Evolutionary conservation across 1,140 invertebrate genomes (phyloP), one percentile per base, ranked within the genome.

Genomic region (Cataglyphis hispanica): DNA sequence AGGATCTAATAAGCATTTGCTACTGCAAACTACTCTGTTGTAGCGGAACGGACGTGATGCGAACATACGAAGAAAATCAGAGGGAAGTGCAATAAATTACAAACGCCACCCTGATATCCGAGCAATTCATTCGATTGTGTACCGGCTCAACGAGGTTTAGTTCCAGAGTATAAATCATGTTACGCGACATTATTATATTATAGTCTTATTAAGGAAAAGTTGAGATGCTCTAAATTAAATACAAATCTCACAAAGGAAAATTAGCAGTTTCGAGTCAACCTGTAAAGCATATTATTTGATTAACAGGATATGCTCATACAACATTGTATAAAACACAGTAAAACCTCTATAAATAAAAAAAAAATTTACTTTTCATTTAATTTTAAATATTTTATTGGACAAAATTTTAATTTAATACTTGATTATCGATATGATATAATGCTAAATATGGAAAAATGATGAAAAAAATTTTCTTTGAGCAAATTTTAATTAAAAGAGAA

Each of bases 1-100:
- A 77, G 75, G 75, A 64, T 64, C 40, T 77, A 77, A 77, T 77
- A 77, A 77, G 75, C 75, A 77, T 77, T 46, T n/a, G 60, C 27
- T 40, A 34, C 27, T 13, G 40, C 60, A 34, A 77, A 77, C 40
- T 64, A 50, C 50, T 77, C 27, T 37, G 27, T 46, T 46, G 22
- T 60, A 66, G 19, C 40, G 6, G 25, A 31, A 77, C 58, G 37
- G 37, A 77, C 25, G 58, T 34, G 58, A 46, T 64, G 37, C 22
- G 31, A 77, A 77, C 34, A 40, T 46, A 77, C 37, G 50, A 66
- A n/a, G 75, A 64, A 77, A 64, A 77, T 66, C 60, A 77, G 40
- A 77, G 19, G 3, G 60, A 66, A 77, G 60, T 4, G 25, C 60
- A 64, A 77, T 77, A 77, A 77, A 77, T 77, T 64, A 77, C 11